Evolutionary conservation across 2,113 vertebrate genomes (phyloP).

Genomic region (Mormoops blainvillei): DNA sequence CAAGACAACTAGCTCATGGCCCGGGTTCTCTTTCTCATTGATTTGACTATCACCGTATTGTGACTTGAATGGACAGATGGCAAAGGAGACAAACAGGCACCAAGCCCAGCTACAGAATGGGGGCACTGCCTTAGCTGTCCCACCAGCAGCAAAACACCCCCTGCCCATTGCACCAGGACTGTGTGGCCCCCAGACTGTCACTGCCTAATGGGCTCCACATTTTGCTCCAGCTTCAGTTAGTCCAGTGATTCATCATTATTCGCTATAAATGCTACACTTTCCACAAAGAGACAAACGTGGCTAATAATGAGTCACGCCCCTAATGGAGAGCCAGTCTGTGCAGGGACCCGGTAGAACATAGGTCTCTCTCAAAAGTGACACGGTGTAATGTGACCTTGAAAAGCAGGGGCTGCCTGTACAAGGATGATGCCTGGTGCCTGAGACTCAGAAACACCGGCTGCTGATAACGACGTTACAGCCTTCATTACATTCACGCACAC

Average conservation of each 20-base stretch:
- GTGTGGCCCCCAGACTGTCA: neutral
- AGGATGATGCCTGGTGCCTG: neutral
- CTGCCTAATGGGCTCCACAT: neutral
- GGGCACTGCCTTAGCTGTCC: neutral
- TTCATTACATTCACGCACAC: neutral
- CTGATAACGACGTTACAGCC: neutral
- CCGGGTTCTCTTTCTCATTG: neutral
- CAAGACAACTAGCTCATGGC: neutral
- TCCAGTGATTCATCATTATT: conserved; percentile 38
- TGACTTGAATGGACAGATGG: neutral
- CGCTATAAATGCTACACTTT: neutral
- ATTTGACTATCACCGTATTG: neutral
- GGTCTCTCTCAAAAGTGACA: too few species aligned
- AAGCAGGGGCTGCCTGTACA: neutral
- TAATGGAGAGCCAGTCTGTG: neutral
- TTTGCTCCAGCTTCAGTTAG: conserved; percentile 35
- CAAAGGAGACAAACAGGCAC: neutral
- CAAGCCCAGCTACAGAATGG: neutral
- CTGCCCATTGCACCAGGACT: neutral
- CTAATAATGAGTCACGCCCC: neutral
- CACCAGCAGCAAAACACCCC: neutral
- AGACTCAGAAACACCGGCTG: neutral
- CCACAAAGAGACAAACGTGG: neutral
- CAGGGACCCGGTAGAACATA: neutral
- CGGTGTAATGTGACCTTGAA: too few species aligned